Base-by-base conservation (phyloP, 2,113 vertebrate species). In the Podarcis muralis region DNA sequence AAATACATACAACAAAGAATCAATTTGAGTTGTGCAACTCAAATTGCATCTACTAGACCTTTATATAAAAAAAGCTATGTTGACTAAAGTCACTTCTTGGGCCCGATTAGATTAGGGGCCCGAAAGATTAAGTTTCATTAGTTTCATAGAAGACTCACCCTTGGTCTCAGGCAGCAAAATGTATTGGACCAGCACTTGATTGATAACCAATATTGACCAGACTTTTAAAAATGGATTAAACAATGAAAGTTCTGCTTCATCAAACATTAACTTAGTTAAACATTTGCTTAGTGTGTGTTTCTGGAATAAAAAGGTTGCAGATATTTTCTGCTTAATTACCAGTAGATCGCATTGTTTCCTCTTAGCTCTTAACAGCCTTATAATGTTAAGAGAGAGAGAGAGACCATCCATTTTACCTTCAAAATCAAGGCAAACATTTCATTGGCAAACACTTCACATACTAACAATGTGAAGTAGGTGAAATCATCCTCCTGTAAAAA, bases 321-420 rank as follows among this genome's bases (percentile, higher is more conserved):
- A 74, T 90, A 75, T 88, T 93, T 65, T 81, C 84, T 22, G 82
- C 37, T 35, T 83, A n/a, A 90, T 84, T 84, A 87, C 87, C 57
- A 65, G 6, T 1, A 83, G 90, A 76, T 1, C 2, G 13, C 37
- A 91, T 76, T 62, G 53, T 88, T 87, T 88, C 3, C 40, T 15
- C 80, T 85, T 87, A 87, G 88, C 1, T 43, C 11, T 75, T 85
- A 87, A 87, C 30, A 25, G 87, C 11, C 23, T 87, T 13, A 1
- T 9, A 82, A 82, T 12, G 65, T 35, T 1, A 62, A 68, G 18
- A 72, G 79, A 81, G 77, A 2, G 30, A 66, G 84, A 32, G 83
- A 90, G 93, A 84, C 11, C 1, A 0, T 78, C 68, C 90, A 83
- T 83, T 72, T 89, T 81, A 90, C 90, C 65, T 81, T 75, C 69